phyloP scores from a whole-genome alignment of 2,888 invertebrate genomes.

The Pyralis farinalis region DNA sequence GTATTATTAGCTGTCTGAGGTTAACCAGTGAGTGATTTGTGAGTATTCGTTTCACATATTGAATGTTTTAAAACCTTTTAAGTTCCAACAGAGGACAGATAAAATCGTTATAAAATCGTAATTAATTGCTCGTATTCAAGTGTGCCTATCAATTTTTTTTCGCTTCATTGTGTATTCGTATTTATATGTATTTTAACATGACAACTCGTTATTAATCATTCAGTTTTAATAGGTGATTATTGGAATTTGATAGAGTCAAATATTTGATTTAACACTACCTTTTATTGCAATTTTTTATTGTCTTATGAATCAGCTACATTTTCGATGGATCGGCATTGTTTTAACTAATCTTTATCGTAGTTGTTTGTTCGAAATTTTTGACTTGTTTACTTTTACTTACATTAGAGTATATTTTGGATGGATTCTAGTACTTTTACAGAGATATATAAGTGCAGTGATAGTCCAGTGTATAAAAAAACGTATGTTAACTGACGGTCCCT shows the following conservation, averaged over 20 bases:
- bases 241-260: not conserved
- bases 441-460: no score
- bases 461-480: no score
- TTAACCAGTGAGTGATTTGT: slow-evolving; percentile 54
- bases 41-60: slow-evolving; percentile 51
- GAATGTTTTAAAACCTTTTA: slow-evolving; percentile 75
- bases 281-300: no score
- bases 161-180: slow-evolving; percentile 4
- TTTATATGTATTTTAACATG: not conserved
- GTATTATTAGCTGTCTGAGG: not conserved
- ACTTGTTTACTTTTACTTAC: no score
- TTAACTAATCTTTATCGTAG: no score
- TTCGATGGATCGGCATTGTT: no score
- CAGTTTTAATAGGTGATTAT: not conserved
- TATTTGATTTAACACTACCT: no score
- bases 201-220: not conserved
- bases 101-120: slow-evolving; percentile 63
- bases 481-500: no score
- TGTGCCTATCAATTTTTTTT: slow-evolving; percentile 25
- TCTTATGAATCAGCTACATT: no score
- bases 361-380: no score
- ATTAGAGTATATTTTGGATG: no score
- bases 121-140: slow-evolving; percentile 66
- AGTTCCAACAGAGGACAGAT: slow-evolving; percentile 49
- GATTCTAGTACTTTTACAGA: no score